Evolutionary conservation across 2,113 vertebrate genomes (phyloP).

Genomic region (Hemiprocne comata): DNA sequence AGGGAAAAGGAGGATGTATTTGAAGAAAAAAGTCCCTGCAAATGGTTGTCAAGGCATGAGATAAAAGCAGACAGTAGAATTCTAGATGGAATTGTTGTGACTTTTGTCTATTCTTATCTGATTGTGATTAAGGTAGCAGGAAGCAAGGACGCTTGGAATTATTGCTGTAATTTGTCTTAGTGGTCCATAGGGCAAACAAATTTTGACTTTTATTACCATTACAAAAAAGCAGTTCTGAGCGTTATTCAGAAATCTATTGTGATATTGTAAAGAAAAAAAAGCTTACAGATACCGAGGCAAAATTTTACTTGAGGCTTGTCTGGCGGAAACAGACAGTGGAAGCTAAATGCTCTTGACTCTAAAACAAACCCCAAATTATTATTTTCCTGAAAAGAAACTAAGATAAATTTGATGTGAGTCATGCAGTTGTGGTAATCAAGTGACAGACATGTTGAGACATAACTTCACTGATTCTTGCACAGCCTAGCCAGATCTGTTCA

Average conservation of each 20-base stretch:
- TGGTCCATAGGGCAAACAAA: neutral
- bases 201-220: neutral
- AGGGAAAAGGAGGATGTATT: neutral
- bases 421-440: neutral
- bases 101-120: neutral
- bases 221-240: neutral
- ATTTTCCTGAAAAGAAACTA: neutral
- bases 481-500: neutral
- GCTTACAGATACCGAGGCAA: neutral
- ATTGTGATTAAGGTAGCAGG: neutral
- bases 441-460: neutral
- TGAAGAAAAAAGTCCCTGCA: neutral
- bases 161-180: neutral
- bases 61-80: neutral
- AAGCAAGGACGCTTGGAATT: neutral
- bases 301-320: neutral
- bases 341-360: neutral
- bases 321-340: neutral
- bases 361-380: neutral
- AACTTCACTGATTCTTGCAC: neutral
- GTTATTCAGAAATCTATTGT: neutral
- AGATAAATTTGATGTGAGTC: neutral
- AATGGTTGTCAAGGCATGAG: neutral
- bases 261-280: neutral
- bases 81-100: neutral